Evolutionary conservation across 2,888 invertebrate species (phyloP), one percentile per base, ranked within the genome.

Genomic region (Tipula unca): DNA sequence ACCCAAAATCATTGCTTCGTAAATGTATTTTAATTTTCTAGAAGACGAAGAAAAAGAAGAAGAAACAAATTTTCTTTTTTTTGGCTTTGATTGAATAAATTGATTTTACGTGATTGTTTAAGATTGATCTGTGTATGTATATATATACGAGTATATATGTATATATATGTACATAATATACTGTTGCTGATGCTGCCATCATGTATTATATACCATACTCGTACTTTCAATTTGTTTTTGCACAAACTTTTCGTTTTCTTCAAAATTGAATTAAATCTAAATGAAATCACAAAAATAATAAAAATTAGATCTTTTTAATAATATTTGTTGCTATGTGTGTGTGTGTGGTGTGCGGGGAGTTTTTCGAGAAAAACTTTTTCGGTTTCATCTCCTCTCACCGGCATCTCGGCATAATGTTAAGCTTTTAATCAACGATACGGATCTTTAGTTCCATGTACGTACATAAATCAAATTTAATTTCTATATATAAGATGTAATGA

Each of bases 51-150:
- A 17, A 6, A 10, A 69, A 25, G 69, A 69, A 25, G 17, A 17
- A 6, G 39, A 54, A 32, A 32, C 4, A 4, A 17, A 48, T 48
- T 69, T 69, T 69, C 25, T 69, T 48, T 17, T 48, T 48, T 69
- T 69, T 69, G 69, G 69, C 69, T 69, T 69, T 69, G 69, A 69
- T 69, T 69, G 69, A 69, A 69, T 69, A 69, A 69, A 69, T 69
- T 69, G 69, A 69, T 69, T 69, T 69, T 69, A 69, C 69, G 69
- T 69, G 69, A 69, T 69, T 69, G 69, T 69, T 69, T 69, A 69
- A 69, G 69, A 69, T 69, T 69, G 69, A 69, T 69, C 69, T 69
- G 25, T 69, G 25, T 69, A 8, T 69, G 69, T 25, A 69, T 25
- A 69, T 69, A 32, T 6, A 32, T 32, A 32, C 6, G 4, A 32